These are phyloP conservation scores for Chromis chromis DNA, from an alignment of 2,797 vertebrate species.

Conservation along the genomic window DNA sequence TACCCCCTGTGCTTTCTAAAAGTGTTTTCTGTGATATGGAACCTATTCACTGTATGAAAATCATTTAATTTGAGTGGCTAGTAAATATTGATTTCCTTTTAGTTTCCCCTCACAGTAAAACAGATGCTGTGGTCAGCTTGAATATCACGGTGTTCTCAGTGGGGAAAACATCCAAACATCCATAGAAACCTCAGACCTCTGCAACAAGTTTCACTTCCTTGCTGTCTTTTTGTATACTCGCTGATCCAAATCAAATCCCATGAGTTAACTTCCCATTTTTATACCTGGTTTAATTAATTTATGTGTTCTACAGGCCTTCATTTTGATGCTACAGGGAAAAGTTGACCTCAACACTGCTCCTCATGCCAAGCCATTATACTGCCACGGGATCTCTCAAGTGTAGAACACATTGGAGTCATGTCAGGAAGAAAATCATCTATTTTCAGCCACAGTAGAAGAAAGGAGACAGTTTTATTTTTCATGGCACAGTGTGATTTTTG, in stretches of 20 bases:
- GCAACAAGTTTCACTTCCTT: not conserved
- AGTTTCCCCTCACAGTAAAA: not conserved
- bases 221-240: not conserved
- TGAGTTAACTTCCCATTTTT: too few relatives aligned
- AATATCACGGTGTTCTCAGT: not conserved
- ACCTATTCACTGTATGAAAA: not conserved
- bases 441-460: conserved; percentile 77
- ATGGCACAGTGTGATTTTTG: conserved; percentile 82
- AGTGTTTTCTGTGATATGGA: not conserved
- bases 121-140: not conserved
- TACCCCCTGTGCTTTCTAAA: too few relatives aligned
- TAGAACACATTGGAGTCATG: conserved; percentile 67
- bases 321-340: conserved; percentile 82
- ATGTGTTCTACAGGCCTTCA: conserved; percentile 69
- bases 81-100: not conserved
- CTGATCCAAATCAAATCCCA: too few relatives aligned
- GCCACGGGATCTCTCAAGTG: conserved; percentile 74
- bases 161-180: not conserved
- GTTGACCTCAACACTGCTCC: conserved; percentile 83
- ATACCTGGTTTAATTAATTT: not conserved
- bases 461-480: conserved; percentile 79
- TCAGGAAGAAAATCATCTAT: conserved; percentile 76
- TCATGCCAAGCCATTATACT: conserved; percentile 83
- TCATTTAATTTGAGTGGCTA: not conserved
- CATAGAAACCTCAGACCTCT: not conserved